These are phyloP conservation scores for Ricordea florida DNA, from an alignment of 92 coral and sea anemone species.

Conservation along the genomic window DNA sequence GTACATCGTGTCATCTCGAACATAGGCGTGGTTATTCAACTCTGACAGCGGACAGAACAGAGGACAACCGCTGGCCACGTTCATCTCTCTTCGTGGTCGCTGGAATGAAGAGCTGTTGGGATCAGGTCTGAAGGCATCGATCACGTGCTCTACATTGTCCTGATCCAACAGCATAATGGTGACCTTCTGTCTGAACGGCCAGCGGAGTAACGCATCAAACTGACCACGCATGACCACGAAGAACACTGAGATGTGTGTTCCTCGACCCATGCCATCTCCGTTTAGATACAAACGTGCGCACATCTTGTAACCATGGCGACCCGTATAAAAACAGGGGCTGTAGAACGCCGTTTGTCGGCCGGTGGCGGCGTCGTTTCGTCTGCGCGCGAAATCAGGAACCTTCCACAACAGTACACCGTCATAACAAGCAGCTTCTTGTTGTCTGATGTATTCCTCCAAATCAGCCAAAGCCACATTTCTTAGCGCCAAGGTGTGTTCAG, in stretches of 20 bases:
- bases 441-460: slow-evolving; percentile 18
- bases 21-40: slow-evolving; percentile 27
- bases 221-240: slow-evolving; percentile 72
- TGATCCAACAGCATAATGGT: slow-evolving; percentile 73
- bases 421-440: slow-evolving; percentile 45
- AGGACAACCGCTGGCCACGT: slow-evolving; percentile 88
- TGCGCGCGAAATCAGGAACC: slow-evolving; percentile 34
- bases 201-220: slow-evolving; percentile 71
- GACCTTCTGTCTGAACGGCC: slow-evolving; percentile 87
- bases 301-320: slow-evolving; percentile 72
- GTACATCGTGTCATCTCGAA: slow-evolving; percentile 26
- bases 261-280: slow-evolving; percentile 69
- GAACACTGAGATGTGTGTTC: slow-evolving; percentile 46
- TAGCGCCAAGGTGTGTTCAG: slow-evolving; percentile 27
- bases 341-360: slow-evolving; percentile 50
- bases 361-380: slow-evolving; percentile 35
- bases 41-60: slow-evolving; percentile 53
- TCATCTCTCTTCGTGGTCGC: slow-evolving; percentile 78
- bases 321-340: slow-evolving; percentile 58
- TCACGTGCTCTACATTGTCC: slow-evolving; percentile 73
- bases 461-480: slow-evolving; percentile 52
- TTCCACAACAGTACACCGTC: slow-evolving; percentile 55
- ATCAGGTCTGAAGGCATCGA: slow-evolving; percentile 87
- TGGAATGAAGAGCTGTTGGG: slow-evolving; percentile 89
- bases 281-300: slow-evolving; percentile 62